Percentiles rank a stretch among this genome's conserved stretches.
Conservation (phyloP, 1,140 invertebrate genomes). For the Procambarus virginalis region DNA sequence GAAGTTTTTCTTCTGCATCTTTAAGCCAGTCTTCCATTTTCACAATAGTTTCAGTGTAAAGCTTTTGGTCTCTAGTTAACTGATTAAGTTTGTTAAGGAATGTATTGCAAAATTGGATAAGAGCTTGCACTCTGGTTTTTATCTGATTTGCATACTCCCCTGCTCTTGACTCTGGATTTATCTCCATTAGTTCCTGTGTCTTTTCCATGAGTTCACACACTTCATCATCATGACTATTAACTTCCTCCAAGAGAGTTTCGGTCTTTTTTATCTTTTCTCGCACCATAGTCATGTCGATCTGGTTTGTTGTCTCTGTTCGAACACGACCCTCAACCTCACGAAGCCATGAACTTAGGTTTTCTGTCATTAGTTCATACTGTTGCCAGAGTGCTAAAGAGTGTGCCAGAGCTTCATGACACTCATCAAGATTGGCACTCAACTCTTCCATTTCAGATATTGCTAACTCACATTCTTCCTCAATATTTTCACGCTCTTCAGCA, state of each 20-base stretch:
- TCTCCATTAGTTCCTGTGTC: constrained; percentile 83
- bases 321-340: constrained; percentile 89
- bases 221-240: constrained; percentile 80
- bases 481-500: constrained; percentile 65
- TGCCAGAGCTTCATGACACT: constrained; percentile 53
- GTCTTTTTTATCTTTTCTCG: constrained; percentile 83
- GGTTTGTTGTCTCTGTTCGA: constrained; percentile 82
- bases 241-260: constrained; percentile 79
- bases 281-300: constrained; percentile 82
- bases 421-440: constrained; percentile 79
- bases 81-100: constrained; percentile 82
- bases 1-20: constrained; percentile 83
- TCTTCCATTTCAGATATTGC: constrained; percentile 81
- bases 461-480: constrained; percentile 70
- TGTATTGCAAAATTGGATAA: constrained; percentile 82
- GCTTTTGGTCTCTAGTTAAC: constrained; percentile 80
- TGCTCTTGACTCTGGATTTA: constrained; percentile 87
- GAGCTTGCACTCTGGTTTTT: constrained; percentile 83
- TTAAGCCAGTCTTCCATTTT: constrained; percentile 87
- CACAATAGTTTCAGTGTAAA: constrained; percentile 81
- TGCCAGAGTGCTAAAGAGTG: constrained; percentile 82
- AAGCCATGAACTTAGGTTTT: constrained; percentile 87
- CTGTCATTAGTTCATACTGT: constrained; percentile 85
- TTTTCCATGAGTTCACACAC: constrained; percentile 81
- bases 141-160: constrained; percentile 87